Percentiles rank a stretch among this genome's conserved stretches.
Conservation (phyloP, 2,113 vertebrate species). For the Odocoileus virginianus region DNA sequence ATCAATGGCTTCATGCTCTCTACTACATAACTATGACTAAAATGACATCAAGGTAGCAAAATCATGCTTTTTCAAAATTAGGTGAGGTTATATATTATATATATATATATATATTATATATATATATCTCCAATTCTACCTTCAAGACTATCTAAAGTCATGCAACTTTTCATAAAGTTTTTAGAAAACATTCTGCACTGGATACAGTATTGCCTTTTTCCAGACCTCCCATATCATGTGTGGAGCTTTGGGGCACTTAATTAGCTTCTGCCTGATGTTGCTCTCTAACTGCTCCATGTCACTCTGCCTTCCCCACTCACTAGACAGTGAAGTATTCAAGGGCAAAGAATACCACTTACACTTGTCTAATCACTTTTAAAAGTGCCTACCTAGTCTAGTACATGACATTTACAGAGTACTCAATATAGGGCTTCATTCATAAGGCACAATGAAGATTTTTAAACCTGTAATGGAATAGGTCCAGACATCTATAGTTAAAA, state of each 20-base stretch:
- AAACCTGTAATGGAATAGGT: neutral
- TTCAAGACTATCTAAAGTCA: constrained; percentile 3
- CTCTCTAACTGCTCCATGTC: neutral
- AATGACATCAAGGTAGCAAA: neutral
- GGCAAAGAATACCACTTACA: neutral
- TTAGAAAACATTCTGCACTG: neutral
- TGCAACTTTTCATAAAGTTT: neutral
- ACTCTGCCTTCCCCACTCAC: neutral
- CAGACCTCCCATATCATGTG: neutral
- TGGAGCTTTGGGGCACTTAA: neutral
- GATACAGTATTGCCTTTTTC: neutral
- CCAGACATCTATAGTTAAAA: constrained; percentile 19
- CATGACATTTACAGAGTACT: neutral
- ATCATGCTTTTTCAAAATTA: neutral
- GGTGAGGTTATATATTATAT: neutral
- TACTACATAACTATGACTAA: neutral
- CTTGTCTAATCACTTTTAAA: constrained; percentile 15
- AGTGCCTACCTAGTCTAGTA: neutral
- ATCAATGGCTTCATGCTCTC: neutral
- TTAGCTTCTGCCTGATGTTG: neutral
- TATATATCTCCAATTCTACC: neutral
- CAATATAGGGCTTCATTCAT: neutral
- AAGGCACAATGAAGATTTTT: constrained; percentile 18
- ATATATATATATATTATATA: neutral
- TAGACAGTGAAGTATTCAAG: neutral